phyloP scores from a whole-genome alignment of 2,888 invertebrate genomes.

The Pilophorus perplexus region DNA sequence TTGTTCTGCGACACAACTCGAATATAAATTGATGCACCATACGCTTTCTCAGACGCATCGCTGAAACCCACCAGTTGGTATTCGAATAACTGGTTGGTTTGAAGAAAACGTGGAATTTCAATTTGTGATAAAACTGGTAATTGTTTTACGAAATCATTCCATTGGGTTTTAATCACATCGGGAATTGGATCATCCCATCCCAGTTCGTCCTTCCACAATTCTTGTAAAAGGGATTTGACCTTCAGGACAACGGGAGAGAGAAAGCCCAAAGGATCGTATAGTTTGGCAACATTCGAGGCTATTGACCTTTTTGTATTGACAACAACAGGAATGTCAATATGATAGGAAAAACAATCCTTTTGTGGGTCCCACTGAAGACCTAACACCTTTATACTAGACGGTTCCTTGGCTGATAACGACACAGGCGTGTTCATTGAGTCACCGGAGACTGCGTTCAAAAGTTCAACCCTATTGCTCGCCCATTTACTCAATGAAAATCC shows the following conservation, averaged over 20 bases:
- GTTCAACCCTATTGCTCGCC: conserved; percentile 25
- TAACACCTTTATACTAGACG: conserved; percentile 41
- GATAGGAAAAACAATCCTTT: conserved; percentile 43
- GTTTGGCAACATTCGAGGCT: conserved; percentile 28
- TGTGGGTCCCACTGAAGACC: conserved; percentile 45
- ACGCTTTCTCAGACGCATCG: conserved; percentile 16
- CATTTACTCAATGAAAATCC: conserved; percentile 38
- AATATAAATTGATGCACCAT: conserved; percentile 24
- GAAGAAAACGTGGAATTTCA: conserved; percentile 12
- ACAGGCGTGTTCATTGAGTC: neutral
- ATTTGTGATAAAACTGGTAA: conserved; percentile 2
- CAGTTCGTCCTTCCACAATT: conserved; percentile 4
- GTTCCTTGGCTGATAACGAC: conserved; percentile 15
- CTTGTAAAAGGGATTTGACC: conserved; percentile 17
- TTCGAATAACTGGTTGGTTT: neutral
- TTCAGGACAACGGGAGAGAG: conserved; percentile 1
- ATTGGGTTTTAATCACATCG: neutral
- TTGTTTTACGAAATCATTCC: neutral
- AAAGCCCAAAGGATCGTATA: conserved; percentile 17
- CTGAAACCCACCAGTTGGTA: conserved; percentile 12
- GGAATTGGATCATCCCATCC: conserved; percentile 24
- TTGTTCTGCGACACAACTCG: neutral
- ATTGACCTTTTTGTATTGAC: conserved; percentile 45
- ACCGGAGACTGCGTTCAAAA: neutral
- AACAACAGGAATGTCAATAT: neutral